These are phyloP conservation scores for Stenchaetothrips biformis DNA, from an alignment of 2,888 invertebrate species.

Conservation along the genomic window DNA sequence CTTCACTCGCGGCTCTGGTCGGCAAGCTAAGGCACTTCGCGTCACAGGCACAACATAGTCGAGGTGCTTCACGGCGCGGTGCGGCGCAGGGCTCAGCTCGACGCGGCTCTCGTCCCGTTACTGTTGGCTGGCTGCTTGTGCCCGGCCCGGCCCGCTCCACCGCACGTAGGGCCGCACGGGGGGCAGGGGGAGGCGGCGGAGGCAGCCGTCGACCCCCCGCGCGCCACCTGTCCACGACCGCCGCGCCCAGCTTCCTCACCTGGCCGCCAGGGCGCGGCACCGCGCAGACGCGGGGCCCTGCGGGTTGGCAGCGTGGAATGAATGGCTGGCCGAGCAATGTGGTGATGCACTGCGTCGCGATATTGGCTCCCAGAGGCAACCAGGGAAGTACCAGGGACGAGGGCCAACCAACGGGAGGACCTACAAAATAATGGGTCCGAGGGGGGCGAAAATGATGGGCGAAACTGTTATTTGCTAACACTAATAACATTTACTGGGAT, in stretches of 20 bases:
- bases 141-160: neutral
- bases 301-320: neutral
- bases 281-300: neutral
- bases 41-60: neutral
- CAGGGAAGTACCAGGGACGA: too few species aligned
- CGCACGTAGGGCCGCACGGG: neutral
- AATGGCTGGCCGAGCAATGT: too few species aligned
- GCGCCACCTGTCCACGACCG: neutral
- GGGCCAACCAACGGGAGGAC: too few species aligned
- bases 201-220: neutral
- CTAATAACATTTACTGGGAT: conserved; percentile 1
- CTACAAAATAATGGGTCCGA: too few species aligned
- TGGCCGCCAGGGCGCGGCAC: neutral
- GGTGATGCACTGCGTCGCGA: too few species aligned
- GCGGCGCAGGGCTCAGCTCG: neutral
- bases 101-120: neutral
- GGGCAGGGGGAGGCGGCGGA: conserved; percentile 44
- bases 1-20: too few species aligned
- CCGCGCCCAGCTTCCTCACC: neutral
- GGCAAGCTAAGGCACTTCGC: neutral
- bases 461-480: neutral
- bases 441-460: neutral
- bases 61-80: neutral
- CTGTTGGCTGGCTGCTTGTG: conserved; percentile 14
- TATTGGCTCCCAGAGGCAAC: too few species aligned